Percentiles rank a stretch among this genome's conserved stretches.
Conservation (phyloP, 2,113 vertebrate genomes). For the Scytalopus superciliaris region DNA sequence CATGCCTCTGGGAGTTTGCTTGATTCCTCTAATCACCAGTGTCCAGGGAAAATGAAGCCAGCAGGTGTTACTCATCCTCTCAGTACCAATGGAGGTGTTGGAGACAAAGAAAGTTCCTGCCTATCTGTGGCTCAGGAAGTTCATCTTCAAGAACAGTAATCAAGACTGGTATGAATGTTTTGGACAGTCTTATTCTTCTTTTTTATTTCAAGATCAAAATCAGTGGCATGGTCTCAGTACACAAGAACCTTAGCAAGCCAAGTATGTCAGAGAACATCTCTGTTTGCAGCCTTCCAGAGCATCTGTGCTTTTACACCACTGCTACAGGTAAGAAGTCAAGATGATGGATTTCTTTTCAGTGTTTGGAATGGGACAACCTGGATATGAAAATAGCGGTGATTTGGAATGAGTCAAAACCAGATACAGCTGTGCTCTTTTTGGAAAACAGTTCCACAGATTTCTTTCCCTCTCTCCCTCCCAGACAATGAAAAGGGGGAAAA, state of each 20-base stretch:
- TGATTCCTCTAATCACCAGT: neutral
- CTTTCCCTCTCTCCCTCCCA: neutral
- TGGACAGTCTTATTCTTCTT: neutral
- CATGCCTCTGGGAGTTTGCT: neutral
- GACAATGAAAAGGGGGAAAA: neutral
- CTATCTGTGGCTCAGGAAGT: neutral
- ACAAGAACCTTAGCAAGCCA: neutral
- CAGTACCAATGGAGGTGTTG: neutral
- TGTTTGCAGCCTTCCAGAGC: neutral
- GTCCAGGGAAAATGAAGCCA: neutral
- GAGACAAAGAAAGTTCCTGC: neutral
- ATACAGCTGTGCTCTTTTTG: neutral
- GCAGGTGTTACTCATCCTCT: neutral
- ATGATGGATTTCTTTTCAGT: neutral
- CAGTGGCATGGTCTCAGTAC: neutral
- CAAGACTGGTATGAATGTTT: neutral
- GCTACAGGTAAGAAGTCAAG: neutral
- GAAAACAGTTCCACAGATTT: neutral
- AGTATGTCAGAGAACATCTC: neutral
- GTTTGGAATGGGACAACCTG: neutral
- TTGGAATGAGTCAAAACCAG: neutral
- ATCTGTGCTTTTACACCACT: neutral
- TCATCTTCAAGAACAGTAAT: neutral
- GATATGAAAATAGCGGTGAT: neutral
- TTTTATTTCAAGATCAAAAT: neutral